Evolutionary conservation across 2,888 invertebrate genomes (phyloP).

Genomic region (Platypus cylindrus): DNA sequence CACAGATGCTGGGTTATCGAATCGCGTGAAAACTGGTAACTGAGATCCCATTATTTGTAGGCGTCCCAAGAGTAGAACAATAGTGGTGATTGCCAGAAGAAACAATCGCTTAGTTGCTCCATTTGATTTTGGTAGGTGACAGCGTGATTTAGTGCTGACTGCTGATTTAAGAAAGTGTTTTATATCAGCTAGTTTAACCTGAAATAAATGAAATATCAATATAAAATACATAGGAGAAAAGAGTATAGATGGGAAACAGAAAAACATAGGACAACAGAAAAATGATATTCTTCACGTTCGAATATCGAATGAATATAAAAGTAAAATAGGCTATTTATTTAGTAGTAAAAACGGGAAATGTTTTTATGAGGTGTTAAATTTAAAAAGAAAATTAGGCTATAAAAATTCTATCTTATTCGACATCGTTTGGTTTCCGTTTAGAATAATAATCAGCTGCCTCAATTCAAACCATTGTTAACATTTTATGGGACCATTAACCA

Average conservation of each 20-base stretch:
- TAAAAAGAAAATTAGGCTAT: slow-evolving; percentile 1
- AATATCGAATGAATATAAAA: no score
- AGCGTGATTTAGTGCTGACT: slow-evolving; percentile 41
- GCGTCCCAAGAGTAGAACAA: slow-evolving; percentile 68
- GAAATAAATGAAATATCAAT: slow-evolving; percentile 21
- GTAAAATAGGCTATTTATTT: not conserved
- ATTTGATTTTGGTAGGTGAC: slow-evolving; percentile 44
- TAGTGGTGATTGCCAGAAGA: slow-evolving; percentile 67
- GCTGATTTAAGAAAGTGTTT: slow-evolving; percentile 36
- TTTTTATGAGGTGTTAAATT: slow-evolving; percentile 2
- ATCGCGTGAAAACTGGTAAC: slow-evolving; percentile 90
- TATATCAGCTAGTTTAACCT: slow-evolving; percentile 40
- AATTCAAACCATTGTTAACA: no score
- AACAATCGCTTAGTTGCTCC: slow-evolving; percentile 64
- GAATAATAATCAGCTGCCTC: no score
- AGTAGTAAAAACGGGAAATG: slow-evolving; percentile 1
- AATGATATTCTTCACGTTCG: no score
- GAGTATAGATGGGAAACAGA: no score
- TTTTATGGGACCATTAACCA: no score
- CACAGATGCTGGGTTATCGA: slow-evolving; percentile 94
- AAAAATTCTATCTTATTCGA: slow-evolving; percentile 2
- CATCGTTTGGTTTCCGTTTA: no score
- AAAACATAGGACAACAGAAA: no score
- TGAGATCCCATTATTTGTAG: slow-evolving; percentile 94
- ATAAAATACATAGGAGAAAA: no score